Conservation (phyloP, 2,797 vertebrate genomes). For the Hyperoplus immaculatus region DNA sequence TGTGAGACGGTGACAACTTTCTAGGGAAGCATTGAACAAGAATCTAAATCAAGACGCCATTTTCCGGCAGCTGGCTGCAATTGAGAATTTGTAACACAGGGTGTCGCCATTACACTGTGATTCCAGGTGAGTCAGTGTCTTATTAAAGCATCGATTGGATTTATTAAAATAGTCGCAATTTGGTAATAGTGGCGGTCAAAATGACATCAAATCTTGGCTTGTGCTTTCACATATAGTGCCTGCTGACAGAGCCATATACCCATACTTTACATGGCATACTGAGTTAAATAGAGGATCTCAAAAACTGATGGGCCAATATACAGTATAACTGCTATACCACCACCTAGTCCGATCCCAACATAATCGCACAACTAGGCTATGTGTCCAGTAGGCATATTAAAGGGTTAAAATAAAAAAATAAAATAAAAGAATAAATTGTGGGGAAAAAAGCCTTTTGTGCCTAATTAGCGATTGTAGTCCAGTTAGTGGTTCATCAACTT, state of each 20-base stretch:
- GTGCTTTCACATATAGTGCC: too few species aligned
- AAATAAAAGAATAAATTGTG: too few species aligned
- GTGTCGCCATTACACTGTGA: slow-evolving; percentile 38
- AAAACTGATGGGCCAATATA: background rate
- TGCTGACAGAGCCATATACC: too few species aligned
- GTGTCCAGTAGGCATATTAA: background rate
- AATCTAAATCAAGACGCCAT: background rate
- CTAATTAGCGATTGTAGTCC: background rate
- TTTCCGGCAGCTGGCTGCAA: slow-evolving; percentile 25
- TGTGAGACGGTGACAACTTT: background rate
- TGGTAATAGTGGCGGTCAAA: background rate
- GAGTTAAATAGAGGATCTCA: too few species aligned
- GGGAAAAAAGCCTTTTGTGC: too few species aligned
- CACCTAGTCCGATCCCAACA: slow-evolving; percentile 14
- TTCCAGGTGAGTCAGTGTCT: background rate
- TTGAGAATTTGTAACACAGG: slow-evolving; percentile 29
- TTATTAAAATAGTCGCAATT: slow-evolving; percentile 16
- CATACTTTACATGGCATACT: too few species aligned
- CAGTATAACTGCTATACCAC: background rate
- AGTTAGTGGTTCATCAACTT: background rate
- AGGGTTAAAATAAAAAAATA: background rate
- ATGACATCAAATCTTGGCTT: background rate
- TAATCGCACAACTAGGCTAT: slow-evolving; percentile 1
- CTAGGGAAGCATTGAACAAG: background rate
- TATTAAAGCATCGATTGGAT: background rate